Evolutionary conservation across 1,140 invertebrate genomes (phyloP).

Genomic region (Papilio glaucus): DNA sequence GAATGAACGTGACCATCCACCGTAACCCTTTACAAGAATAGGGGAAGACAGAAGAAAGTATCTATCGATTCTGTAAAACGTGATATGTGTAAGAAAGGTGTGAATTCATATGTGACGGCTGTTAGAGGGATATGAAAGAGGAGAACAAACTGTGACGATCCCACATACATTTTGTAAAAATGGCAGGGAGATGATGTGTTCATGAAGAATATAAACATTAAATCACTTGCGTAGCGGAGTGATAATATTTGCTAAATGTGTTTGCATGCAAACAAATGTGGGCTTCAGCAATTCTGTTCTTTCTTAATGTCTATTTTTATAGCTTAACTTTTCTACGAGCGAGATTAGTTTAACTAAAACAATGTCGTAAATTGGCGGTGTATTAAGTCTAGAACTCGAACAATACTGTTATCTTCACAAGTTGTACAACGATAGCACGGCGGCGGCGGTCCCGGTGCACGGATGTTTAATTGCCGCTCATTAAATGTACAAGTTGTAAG

Average conservation of each 20-base stretch:
- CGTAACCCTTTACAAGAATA: too few species aligned
- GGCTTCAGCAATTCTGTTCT: slow-evolving; percentile 65
- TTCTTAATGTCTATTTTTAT: slow-evolving; percentile 65
- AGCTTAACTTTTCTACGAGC: slow-evolving; percentile 58
- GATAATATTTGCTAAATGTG: slow-evolving; percentile 69
- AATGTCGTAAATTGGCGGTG: slow-evolving; percentile 57
- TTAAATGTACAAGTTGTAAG: slow-evolving; percentile 39
- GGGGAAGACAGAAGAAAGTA: too few species aligned
- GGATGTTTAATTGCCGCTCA: slow-evolving; percentile 41
- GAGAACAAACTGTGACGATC: too few species aligned
- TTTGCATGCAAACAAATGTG: slow-evolving; percentile 72
- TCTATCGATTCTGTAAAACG: too few species aligned
- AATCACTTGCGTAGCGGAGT: neutral
- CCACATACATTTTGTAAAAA: too few species aligned
- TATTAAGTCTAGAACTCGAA: slow-evolving; percentile 40
- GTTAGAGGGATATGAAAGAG: too few species aligned
- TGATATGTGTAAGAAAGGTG: too few species aligned
- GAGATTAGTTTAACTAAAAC: slow-evolving; percentile 64
- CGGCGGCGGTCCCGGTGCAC: neutral
- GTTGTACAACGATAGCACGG: slow-evolving; percentile 38
- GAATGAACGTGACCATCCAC: too few species aligned
- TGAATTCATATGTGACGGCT: too few species aligned
- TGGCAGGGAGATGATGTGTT: too few species aligned
- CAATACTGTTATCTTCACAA: slow-evolving; percentile 45
- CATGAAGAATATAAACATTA: too few species aligned